Percentiles rank a stretch among this genome's conserved stretches.
Conservation (phyloP, 2,888 invertebrate genomes). For the Drosophila mimetica region DNA sequence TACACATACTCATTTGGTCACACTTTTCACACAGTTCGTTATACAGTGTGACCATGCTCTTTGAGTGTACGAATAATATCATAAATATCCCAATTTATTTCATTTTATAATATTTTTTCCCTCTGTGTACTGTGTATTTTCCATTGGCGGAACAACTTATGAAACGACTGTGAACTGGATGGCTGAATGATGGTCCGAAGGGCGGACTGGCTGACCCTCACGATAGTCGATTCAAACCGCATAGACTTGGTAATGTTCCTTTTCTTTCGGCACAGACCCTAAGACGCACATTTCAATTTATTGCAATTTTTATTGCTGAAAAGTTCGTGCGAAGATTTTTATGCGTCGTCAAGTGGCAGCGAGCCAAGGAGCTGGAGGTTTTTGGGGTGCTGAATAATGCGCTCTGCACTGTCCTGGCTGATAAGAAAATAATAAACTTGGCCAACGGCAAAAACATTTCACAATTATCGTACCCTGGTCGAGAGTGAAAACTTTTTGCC, state of each 20-base stretch:
- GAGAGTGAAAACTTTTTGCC: constrained; percentile 50
- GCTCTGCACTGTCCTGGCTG: constrained; percentile 43
- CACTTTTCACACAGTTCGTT: too few relatives aligned
- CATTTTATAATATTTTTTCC: neutral
- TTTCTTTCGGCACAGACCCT: constrained; percentile 48
- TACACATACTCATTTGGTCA: too few relatives aligned
- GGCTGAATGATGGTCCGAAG: constrained; percentile 47
- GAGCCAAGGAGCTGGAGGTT: constrained; percentile 11
- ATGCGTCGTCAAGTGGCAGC: constrained; percentile 64
- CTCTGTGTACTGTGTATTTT: constrained; percentile 14
- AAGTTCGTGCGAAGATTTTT: constrained; percentile 60
- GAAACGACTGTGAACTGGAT: constrained; percentile 37
- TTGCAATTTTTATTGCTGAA: constrained; percentile 70
- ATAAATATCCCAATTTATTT: too few relatives aligned
- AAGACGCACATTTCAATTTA: constrained; percentile 71
- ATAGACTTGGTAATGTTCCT: constrained; percentile 53
- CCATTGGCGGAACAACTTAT: constrained; percentile 56
- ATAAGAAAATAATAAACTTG: constrained; percentile 69
- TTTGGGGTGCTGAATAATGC: constrained; percentile 26
- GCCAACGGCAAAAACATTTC: constrained; percentile 61
- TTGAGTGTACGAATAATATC: too few relatives aligned
- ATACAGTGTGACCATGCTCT: too few relatives aligned
- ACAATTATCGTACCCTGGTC: constrained; percentile 60
- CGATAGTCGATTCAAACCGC: constrained; percentile 43
- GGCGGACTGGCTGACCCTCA: constrained; percentile 36